These are phyloP conservation scores for Onychostoma macrolepis DNA, from an alignment of 2,113 vertebrate genomes.

Conservation along the genomic window DNA sequence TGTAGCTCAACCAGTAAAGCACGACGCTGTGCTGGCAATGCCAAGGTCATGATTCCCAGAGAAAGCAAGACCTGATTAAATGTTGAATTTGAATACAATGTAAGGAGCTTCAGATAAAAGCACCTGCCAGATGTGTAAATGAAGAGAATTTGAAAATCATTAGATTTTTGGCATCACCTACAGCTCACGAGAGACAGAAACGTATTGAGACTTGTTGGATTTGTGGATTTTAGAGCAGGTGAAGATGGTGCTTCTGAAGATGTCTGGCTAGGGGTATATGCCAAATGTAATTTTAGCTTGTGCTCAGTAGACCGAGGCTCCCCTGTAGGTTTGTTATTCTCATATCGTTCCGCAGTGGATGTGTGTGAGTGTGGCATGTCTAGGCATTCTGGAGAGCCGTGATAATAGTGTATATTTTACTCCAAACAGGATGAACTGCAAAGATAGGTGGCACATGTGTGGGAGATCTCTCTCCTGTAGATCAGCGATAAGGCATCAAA, in stretches of 20 bases:
- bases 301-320: slow-evolving; percentile 17
- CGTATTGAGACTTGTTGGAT: slow-evolving; percentile 6
- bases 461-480: slow-evolving; percentile 16
- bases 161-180: not conserved
- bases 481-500: slow-evolving; percentile 40
- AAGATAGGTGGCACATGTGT: slow-evolving; percentile 35
- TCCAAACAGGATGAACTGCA: slow-evolving; percentile 50
- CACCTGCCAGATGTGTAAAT: not conserved
- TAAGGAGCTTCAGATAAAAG: not conserved
- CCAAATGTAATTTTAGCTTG: slow-evolving; percentile 25
- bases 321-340: slow-evolving; percentile 9
- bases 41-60: not conserved
- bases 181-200: not conserved
- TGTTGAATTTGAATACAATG: not conserved
- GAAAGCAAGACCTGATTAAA: not conserved
- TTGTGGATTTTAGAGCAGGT: not conserved
- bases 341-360: not conserved
- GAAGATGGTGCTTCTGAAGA: not conserved
- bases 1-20: not conserved
- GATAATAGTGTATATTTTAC: slow-evolving; percentile 56
- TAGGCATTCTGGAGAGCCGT: slow-evolving; percentile 25
- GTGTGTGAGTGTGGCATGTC: not conserved
- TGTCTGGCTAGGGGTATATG: not conserved
- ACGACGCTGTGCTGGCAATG: not conserved
- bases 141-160: slow-evolving; percentile 1